phyloP scores from a whole-genome alignment of 1,140 invertebrate species.

The Magallana ariakensis region DNA sequence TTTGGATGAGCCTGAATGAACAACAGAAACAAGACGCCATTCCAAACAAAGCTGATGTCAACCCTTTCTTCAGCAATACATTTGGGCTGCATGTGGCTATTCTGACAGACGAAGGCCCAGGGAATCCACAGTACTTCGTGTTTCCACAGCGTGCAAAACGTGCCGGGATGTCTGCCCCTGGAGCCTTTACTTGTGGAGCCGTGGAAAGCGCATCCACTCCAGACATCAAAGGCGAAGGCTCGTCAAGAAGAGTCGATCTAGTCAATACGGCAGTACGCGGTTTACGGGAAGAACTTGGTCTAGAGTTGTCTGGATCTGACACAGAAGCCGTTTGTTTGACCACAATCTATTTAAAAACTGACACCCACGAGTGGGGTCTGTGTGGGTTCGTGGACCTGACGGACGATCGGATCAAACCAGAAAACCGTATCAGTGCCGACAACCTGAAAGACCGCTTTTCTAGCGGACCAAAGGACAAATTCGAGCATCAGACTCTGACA shows the following conservation, averaged over 20 bases:
- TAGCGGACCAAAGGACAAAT: constrained; percentile 63
- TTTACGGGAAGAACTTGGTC: constrained; percentile 58
- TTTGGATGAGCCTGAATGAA: constrained; percentile 53
- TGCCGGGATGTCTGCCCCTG: constrained; percentile 55
- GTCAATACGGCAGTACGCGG: constrained; percentile 60
- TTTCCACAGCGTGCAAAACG: constrained; percentile 54
- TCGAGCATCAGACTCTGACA: constrained; percentile 57
- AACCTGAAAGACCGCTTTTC: constrained; percentile 57
- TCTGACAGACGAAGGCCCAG: constrained; percentile 60
- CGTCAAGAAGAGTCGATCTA: constrained; percentile 44
- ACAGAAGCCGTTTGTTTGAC: constrained; percentile 57
- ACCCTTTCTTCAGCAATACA: constrained; percentile 60
- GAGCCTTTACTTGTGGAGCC: constrained; percentile 59
- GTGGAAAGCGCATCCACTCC: constrained; percentile 59
- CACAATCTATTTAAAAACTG: constrained; percentile 61
- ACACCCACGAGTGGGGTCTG: constrained; percentile 63
- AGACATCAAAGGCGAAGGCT: constrained; percentile 41
- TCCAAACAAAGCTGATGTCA: constrained; percentile 51
- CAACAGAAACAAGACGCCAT: constrained; percentile 47
- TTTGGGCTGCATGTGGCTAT: constrained; percentile 64
- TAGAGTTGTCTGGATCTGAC: constrained; percentile 54
- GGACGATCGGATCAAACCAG: constrained; percentile 46
- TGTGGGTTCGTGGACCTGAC: constrained; percentile 62
- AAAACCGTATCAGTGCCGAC: constrained; percentile 52
- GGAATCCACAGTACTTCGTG: constrained; percentile 54